These are phyloP conservation scores for Rhyzopertha dominica DNA, from an alignment of 1,140 invertebrate species.

Conservation along the genomic window DNA sequence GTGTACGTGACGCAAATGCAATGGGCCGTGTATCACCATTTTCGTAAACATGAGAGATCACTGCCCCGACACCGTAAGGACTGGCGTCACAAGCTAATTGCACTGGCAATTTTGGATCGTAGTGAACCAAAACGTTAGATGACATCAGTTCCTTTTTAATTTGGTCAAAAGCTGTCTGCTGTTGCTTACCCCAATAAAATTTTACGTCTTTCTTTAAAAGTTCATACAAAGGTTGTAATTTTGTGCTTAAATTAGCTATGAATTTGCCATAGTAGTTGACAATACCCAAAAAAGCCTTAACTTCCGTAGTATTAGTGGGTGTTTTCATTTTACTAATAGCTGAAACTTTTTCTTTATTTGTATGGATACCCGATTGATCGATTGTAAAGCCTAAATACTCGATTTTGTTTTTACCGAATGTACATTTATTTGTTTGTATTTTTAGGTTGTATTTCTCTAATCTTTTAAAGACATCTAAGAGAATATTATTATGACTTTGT, in stretches of 20 bases:
- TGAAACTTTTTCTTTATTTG: constrained; percentile 41
- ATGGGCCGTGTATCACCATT: constrained; percentile 37
- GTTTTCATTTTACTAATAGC: constrained; percentile 32
- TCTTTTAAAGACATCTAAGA: constrained; percentile 14
- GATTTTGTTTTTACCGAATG: constrained; percentile 29
- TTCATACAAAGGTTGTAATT: constrained; percentile 40
- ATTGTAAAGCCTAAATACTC: constrained; percentile 44
- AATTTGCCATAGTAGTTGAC: constrained; percentile 44
- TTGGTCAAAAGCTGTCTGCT: constrained; percentile 34
- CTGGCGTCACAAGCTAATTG: constrained; percentile 37
- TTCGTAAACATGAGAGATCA: constrained; percentile 34
- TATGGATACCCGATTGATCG: constrained; percentile 35
- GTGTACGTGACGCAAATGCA: constrained; percentile 32
- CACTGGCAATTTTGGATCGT: constrained; percentile 30
- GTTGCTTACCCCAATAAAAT: constrained; percentile 38
- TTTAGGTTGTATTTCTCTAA: constrained; percentile 26
- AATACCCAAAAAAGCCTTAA: constrained; percentile 43
- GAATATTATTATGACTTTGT: constrained; percentile 25
- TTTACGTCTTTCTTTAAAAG: constrained; percentile 37
- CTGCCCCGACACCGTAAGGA: constrained; percentile 40
- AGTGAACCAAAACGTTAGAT: constrained; percentile 31
- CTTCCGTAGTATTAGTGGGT: constrained; percentile 35
- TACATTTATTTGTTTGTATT: constrained; percentile 33
- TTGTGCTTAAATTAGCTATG: constrained; percentile 39
- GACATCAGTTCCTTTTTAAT: constrained; percentile 33